A percentile compares a stretch with the other conserved stretches of the same genome.
phyloP scores from a whole-genome alignment of 2,888 invertebrate species.

The Elegia similella region DNA sequence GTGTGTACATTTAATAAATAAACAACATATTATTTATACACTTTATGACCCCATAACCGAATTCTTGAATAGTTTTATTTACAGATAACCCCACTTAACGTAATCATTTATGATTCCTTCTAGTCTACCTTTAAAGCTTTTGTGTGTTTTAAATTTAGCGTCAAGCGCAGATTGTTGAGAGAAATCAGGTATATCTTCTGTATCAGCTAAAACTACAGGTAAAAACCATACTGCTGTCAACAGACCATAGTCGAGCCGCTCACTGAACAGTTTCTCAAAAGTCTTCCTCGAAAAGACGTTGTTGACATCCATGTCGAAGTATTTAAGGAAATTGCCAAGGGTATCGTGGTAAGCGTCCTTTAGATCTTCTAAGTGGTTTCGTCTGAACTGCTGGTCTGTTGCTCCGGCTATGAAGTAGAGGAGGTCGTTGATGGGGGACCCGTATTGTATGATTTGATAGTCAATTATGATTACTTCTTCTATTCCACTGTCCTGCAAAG shows the following conservation, averaged over 20 bases:
- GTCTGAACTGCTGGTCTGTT: slow-evolving; percentile 40
- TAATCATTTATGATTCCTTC: slow-evolving; percentile 20
- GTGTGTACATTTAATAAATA: no score
- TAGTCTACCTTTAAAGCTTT: slow-evolving; percentile 16
- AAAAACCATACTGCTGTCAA: slow-evolving; percentile 32
- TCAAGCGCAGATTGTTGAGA: slow-evolving; percentile 16
- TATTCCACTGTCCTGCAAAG: slow-evolving; percentile 35
- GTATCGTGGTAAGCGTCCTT: slow-evolving; percentile 42
- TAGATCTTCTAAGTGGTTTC: slow-evolving; percentile 35
- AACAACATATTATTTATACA: no score
- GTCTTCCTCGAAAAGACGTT: slow-evolving; percentile 35
- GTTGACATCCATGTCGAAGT: slow-evolving; percentile 39
- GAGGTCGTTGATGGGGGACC: slow-evolving; percentile 36
- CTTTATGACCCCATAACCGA: neutral
- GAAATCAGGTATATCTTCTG: slow-evolving; percentile 29
- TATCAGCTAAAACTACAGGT: slow-evolving; percentile 28
- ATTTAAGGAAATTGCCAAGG: slow-evolving; percentile 34
- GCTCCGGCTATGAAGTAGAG: slow-evolving; percentile 36
- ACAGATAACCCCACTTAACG: slow-evolving; percentile 22
- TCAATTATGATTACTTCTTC: slow-evolving; percentile 38
- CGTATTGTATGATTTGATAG: slow-evolving; percentile 38
- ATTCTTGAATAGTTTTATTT: neutral
- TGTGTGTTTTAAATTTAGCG: slow-evolving; percentile 17
- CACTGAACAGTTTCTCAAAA: slow-evolving; percentile 40
- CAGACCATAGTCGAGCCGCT: slow-evolving; percentile 42